Evolutionary conservation across 2,888 invertebrate species (phyloP), one percentile per base, ranked within the genome.

Genomic region (Drosophila testacea): DNA sequence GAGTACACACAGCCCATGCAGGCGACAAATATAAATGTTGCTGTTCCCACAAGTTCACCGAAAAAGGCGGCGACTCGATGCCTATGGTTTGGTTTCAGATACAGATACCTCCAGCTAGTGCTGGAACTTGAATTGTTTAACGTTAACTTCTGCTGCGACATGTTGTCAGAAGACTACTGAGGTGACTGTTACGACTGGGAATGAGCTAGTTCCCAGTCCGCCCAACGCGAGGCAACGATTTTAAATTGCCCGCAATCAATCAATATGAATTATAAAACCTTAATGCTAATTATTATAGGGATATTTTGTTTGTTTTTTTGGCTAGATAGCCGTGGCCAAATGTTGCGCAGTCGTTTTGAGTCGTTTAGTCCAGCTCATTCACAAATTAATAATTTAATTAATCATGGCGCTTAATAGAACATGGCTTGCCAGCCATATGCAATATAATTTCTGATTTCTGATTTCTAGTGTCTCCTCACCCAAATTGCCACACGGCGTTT

Each of bases 11-110:
- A 94, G 0, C 95, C 94, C 95, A 96, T 95, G 89, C 96, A 96
- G 6, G 96, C 96, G n/a, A 96, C 90, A 64, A 95, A 94, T 57
- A 96, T 90, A 4, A 96, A 93, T 13, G 95, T 88, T 2, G 93
- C 93, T 0, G 96, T 96, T 6, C 95, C 95, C 10, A 96, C 79
- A 4, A 95, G 89, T 91, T 96, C 96, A 0, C 94, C 94, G 5
- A 94, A 68, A 54, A 94, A 93, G 64, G 72, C 81, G 0, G 69
- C 77, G 6, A 85, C 6, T 5, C 71, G 64, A 0, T 46, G 30
- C 28, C 86, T 55, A 46, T 79, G 76, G n/a, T 27, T 44, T 0
- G 38, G 27, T 0, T 41, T 51, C 28, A 88, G 13, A 28, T 51
- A 62, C 1, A 76, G 41, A 44, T 73, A 77, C 10, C 55, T 28